phyloP scores from a whole-genome alignment of 1,140 invertebrate species.

The Drosophila rufa region DNA sequence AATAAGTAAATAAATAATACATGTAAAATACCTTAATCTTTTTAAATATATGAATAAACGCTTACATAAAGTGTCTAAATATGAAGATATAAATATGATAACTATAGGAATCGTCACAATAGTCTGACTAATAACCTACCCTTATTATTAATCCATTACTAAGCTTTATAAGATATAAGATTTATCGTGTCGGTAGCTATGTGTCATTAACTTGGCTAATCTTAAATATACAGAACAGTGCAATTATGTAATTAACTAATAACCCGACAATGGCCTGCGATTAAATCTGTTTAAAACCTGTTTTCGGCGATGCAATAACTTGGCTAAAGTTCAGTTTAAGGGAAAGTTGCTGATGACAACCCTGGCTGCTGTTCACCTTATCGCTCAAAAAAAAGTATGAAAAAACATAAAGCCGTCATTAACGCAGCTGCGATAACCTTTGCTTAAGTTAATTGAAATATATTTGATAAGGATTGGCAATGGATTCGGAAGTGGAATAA shows the following conservation, averaged over 20 bases:
- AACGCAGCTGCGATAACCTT: conserved; percentile 23
- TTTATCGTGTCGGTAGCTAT: neutral
- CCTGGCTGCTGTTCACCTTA: conserved; percentile 9
- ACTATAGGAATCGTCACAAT: neutral
- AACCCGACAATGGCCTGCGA: conserved; percentile 10
- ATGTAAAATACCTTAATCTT: neutral
- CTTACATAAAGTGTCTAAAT: no score
- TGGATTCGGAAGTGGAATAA: conserved; percentile 7
- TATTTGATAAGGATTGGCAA: conserved; percentile 46
- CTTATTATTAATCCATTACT: conserved; percentile 11
- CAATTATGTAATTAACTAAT: conserved; percentile 38
- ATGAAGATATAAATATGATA: no score
- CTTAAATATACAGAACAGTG: conserved; percentile 23
- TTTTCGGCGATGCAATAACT: conserved; percentile 11
- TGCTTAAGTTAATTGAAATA: conserved; percentile 63
- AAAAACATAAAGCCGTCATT: conserved; percentile 16
- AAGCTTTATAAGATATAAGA: neutral
- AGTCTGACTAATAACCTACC: conserved; percentile 1
- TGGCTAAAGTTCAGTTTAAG: conserved; percentile 8
- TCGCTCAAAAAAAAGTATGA: conserved; percentile 4
- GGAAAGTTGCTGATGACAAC: conserved; percentile 10
- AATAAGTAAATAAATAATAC: neutral
- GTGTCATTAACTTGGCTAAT: conserved; percentile 20
- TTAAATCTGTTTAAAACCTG: conserved; percentile 23
- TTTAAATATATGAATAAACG: neutral